Evolutionary conservation across 2,888 invertebrate genomes (phyloP).

Genomic region (Gastrophysa polygoni): DNA sequence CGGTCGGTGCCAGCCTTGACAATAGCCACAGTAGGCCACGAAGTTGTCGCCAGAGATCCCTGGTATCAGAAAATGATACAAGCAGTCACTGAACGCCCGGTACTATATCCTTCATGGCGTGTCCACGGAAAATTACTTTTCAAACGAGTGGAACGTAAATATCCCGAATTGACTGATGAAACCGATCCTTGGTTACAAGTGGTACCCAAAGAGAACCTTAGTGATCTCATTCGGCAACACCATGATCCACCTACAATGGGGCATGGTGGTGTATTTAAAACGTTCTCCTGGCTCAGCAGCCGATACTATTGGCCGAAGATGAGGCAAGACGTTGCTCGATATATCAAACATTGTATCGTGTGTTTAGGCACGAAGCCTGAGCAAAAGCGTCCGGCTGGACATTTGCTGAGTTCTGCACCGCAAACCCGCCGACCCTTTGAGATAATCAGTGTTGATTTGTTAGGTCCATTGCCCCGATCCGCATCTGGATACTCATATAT

Average conservation of each 20-base stretch:
- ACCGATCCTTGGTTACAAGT: slow-evolving; percentile 12
- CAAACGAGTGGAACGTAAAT: not conserved
- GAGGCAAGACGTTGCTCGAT: slow-evolving; percentile 31
- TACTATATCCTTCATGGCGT: not conserved
- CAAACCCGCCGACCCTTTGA: slow-evolving; percentile 14
- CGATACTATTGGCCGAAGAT: slow-evolving; percentile 42
- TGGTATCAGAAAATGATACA: not conserved
- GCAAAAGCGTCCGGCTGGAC: not conserved
- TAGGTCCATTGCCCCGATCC: no score
- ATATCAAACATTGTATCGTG: no score
- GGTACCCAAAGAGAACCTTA: slow-evolving; percentile 15
- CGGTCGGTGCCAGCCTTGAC: slow-evolving; percentile 18
- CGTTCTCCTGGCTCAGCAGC: no score
- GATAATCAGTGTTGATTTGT: slow-evolving; percentile 28
- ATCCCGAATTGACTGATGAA: not conserved
- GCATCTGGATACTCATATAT: no score
- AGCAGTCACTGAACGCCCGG: not conserved
- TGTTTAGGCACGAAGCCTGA: slow-evolving; percentile 32
- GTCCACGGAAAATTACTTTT: not conserved
- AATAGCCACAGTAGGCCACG: not conserved
- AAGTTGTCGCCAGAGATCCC: not conserved
- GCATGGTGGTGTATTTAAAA: slow-evolving; percentile 16
- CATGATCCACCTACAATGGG: slow-evolving; percentile 21
- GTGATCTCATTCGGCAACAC: slow-evolving; percentile 3
- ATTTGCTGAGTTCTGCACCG: not conserved